Evolutionary conservation across 2,888 invertebrate species (phyloP), one percentile per base, ranked within the genome.

Genomic region (Oxyscelio sp.): DNA sequence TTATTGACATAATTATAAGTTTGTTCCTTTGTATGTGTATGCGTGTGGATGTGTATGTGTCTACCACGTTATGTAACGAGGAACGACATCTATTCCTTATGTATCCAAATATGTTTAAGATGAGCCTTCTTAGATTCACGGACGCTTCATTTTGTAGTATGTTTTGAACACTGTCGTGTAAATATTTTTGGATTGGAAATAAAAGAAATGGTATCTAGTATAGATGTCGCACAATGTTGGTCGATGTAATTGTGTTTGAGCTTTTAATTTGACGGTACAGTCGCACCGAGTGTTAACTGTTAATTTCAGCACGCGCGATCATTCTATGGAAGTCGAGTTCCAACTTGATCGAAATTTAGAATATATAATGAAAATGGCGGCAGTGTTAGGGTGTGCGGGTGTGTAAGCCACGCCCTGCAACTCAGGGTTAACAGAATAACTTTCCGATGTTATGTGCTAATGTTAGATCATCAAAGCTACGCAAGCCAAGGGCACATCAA

Each of bases 351-450:
- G 87, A 87, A 34, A 65, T 86, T 87, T 65, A 34, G 38, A n/a
- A 50, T 88, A 90, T 88, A 88, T 89, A 86, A 85, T 89, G 89
- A 93, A 92, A 90, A 93, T 92, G 93, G 92, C 92, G 88, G 83
- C 73, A 74, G 78, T 81, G 85, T 87, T 89, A 90, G 89, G 89
- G 89, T 89, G 90, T 91, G 91, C 90, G 91, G 91, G 92, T 91
- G 90, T 88, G 89, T 90, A 91, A 86, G 89, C 92, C 92, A 93
- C 92, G 92, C 92, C 93, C 91, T 90, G 85, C 52, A 43, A 81
- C 79, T 66, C 83, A 70, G 79, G 82, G 78, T 84, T 71, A 61
- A 70, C 80, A 65, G 71, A 75, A 79, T 68, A 65, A 65, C 78
- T 70, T 78, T 61, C 54, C 77, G 38, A 54, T 17, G 50, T 54